These are phyloP conservation scores for Falco columbarius DNA, from an alignment of 2,797 vertebrate genomes.

Conservation along the genomic window DNA sequence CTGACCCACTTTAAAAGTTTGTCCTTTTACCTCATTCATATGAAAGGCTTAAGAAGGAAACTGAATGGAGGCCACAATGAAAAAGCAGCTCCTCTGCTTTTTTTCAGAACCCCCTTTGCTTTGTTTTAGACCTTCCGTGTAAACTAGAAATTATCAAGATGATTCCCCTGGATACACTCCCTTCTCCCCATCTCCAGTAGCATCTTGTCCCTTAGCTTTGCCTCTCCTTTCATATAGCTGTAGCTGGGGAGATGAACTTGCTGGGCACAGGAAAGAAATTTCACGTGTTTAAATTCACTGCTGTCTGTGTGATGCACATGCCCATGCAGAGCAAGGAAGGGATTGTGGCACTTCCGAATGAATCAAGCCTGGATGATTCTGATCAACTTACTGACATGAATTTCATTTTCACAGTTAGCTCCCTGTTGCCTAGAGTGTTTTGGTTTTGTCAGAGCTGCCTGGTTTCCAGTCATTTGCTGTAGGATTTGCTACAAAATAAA, in stretches of 20 bases:
- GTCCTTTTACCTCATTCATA: neutral
- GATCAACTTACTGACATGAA: neutral
- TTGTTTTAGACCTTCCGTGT: neutral
- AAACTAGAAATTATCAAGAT: fast-evolving
- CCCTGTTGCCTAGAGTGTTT: neutral
- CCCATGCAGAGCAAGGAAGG: neutral
- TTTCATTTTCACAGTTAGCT: neutral
- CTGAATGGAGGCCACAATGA: neutral
- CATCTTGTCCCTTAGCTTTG: neutral
- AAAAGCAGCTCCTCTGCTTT: neutral
- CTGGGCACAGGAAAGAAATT: neutral
- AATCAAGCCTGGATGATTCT: neutral
- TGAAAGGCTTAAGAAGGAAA: neutral
- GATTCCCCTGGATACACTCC: fast-evolving
- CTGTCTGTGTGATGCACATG: neutral
- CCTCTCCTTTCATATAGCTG: neutral
- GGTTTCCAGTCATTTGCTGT: neutral
- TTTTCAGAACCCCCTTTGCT: neutral
- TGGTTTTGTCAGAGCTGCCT: neutral
- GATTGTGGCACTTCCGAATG: fast-evolving
- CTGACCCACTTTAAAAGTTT: neutral
- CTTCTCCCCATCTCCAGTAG: neutral
- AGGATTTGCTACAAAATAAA: neutral
- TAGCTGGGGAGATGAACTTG: neutral
- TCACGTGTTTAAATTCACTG: fast-evolving